Evolutionary conservation across 37 sponge, comb jelly and placozoan species (phyloP), one percentile per base, ranked within the genome.

Genomic region (Chondrilla cf. caribensis): DNA sequence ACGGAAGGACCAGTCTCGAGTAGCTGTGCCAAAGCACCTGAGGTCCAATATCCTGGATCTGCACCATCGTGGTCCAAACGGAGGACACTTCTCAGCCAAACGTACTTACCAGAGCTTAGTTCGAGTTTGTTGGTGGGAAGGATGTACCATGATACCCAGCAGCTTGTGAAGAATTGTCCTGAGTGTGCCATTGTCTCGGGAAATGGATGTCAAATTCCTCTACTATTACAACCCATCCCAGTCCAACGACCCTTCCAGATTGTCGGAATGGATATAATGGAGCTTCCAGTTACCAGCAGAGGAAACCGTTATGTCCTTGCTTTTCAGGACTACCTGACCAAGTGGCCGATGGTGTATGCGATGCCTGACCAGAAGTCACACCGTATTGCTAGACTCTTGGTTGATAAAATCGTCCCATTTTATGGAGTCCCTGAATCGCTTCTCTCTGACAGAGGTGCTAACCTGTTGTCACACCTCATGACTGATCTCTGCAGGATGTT

Each of bases 321-420:
- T n/a, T 84, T 89, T 64, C 85, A 89, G 51, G 85, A 89, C 55
- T 65, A 76, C 26, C 43, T 89, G 21, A 81, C 86, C 0, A 89
- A 89, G 58, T 89, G 90, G 86, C 90, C 90, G 5, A 58, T 84
- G 65, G 89, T 89, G 19, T 89, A 38, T 55, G 66, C 86, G 3
- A 22, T 89, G 17, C 90, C 83, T n/a, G 90, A 89, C 39, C 82
- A 89, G 79, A 89, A 84, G 78, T 43, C 82, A 11, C 21, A 28
- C 17, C 66, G 82, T 9, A 73, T 89, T 47, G 86, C 33, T 5
- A 33, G 58, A 58, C 8, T 85, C 39, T 36, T 89, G 3, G 79
- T 22, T 0, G 65, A 84, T 14, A 81, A 84, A 59, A 60, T 88
- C 14, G 40, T 84, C 0, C 89, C 89, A 9, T 55, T 88, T 19